Base-by-base conservation (phyloP, 2,113 vertebrate species). In the Vidua chalybeata region DNA sequence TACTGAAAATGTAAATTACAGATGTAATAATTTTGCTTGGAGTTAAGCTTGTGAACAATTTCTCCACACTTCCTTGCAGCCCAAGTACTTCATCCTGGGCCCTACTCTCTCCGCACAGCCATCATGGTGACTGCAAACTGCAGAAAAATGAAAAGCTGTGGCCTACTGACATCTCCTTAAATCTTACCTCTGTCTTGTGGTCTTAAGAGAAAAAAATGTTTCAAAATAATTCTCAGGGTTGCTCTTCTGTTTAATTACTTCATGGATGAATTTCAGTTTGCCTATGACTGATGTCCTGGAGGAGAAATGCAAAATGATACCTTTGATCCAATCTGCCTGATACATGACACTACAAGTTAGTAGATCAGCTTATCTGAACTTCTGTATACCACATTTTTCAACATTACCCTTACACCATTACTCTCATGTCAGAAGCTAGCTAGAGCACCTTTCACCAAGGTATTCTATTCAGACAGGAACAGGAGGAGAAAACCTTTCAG, bases 1-100 rank as follows among this genome's bases (percentile, higher is more conserved):
- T 9, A 26, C 45, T 76, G 43, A 66, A 92, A 79, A 64, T 23
- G 37, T 6, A 49, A 91, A 48, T 28, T 19, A 68, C 20, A 80
- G 31, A 61, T 0, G 0, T 8, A 37, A 7, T 18, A 24, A 28
- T 76, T 79, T 73, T 18, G 9, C 6, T 7, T 33, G 33, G 15
- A 52, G 28, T 52, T 63, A 80, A 84, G 22, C n/a, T 49, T 74
- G 19, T 13, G 31, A 41, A 41, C 3, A 7, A 84, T 43, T 86
- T 80, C 58, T 79, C 31, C 37, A 72, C 11, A 7, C 3, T 18
- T 28, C 35, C 43, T 58, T 54, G 54, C 46, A 66, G 55, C 37
- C 66, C 37, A 80, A 6, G 13, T 62, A 33, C 58, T 74, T 48
- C 3, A 16, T 13, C 22, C 78, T 28, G 24, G n/a, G 48, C 54